Evolutionary conservation across 2,797 vertebrate genomes (phyloP).

Genomic region (Poeciliopsis presidionis): DNA sequence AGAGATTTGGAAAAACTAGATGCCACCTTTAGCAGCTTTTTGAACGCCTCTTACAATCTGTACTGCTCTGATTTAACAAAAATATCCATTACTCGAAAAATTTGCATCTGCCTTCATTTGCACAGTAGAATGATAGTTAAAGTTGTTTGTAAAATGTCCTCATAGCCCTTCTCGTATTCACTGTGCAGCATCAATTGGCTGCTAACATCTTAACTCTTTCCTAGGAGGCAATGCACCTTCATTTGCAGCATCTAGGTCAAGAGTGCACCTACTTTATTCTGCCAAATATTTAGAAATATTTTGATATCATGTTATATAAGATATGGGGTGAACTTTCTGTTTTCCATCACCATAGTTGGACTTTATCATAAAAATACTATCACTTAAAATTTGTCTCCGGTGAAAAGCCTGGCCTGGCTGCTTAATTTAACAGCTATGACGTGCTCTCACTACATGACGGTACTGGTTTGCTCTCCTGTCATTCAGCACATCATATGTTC

Average conservation of each 20-base stretch:
- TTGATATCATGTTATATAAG: background rate
- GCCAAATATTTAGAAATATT: background rate
- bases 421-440: slow-evolving; percentile 18
- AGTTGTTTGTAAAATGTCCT: background rate
- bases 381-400: slow-evolving; percentile 3
- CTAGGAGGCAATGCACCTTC: background rate
- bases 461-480: slow-evolving; percentile 14
- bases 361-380: slow-evolving; percentile 9
- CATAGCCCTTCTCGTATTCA: background rate
- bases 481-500: background rate
- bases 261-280: background rate
- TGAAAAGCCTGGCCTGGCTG: background rate
- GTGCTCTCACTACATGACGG: background rate
- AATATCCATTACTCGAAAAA: background rate
- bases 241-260: background rate
- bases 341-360: background rate
- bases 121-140: background rate
- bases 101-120: background rate
- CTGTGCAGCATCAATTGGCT: background rate
- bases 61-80: background rate
- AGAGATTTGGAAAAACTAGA: background rate
- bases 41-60: background rate
- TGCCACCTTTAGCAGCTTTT: background rate
- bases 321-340: background rate
- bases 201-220: background rate